A percentile compares a stretch with the other conserved stretches of the same genome.
Conservation (phyloP, 2,888 invertebrate species). For the Xylophagus ater region DNA sequence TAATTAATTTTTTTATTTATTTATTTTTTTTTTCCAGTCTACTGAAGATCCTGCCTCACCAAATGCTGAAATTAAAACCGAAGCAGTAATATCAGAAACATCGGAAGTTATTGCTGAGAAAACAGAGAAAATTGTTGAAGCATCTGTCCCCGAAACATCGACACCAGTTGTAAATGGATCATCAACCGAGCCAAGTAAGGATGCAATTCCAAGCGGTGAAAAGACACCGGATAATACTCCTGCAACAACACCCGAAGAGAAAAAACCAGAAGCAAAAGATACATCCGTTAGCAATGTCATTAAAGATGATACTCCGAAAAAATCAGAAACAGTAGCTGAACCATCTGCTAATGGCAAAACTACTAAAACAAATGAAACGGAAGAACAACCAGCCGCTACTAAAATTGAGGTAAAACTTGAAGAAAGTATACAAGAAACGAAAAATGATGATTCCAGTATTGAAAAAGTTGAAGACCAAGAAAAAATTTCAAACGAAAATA, state of each 20-base stretch:
- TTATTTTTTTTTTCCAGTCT: constrained; percentile 1
- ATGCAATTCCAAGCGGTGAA: no score
- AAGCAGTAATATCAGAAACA: constrained; percentile 6
- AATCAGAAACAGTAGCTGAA: constrained; percentile 13
- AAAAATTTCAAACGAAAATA: constrained; percentile 27
- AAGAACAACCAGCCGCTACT: constrained; percentile 13
- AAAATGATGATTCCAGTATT: constrained; percentile 31
- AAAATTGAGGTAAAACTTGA: constrained; percentile 22
- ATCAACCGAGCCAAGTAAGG: constrained; percentile 7
- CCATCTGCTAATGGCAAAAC: constrained; percentile 12
- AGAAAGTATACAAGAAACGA: constrained; percentile 18
- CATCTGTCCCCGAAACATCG: constrained; percentile 2
- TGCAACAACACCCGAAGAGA: no score
- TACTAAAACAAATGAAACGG: constrained; percentile 11
- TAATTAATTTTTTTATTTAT: no score
- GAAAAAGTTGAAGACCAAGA: constrained; percentile 35
- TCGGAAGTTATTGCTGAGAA: constrained; percentile 8
- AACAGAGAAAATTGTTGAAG: constrained; percentile 4
- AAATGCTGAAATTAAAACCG: constrained; percentile 10
- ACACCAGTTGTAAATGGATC: constrained; percentile 1
- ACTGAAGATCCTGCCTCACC: constrained; percentile 9
- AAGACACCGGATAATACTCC: no score
- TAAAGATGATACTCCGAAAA: no score
- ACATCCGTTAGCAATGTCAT: no score
- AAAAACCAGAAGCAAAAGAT: no score